Evolutionary conservation across 1,140 invertebrate genomes (phyloP).

Genomic region (Papilio helenus): DNA sequence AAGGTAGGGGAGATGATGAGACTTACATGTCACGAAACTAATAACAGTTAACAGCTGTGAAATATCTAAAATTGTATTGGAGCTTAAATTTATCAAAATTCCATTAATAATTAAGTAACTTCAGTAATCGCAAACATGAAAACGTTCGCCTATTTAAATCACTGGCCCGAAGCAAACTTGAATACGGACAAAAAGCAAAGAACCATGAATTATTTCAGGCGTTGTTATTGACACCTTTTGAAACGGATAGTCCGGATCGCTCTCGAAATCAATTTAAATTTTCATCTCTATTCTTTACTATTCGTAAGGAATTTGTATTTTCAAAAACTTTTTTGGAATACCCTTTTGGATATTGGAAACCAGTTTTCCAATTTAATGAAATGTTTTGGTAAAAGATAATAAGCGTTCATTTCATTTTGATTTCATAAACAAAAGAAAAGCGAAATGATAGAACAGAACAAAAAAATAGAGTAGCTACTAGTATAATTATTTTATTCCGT

Average conservation of each 20-base stretch:
- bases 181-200: slow-evolving; percentile 21
- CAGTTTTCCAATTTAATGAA: too few species aligned
- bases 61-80: not conserved
- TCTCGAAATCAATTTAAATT: not conserved
- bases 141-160: slow-evolving; percentile 7
- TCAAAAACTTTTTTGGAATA: not conserved
- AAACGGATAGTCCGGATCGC: not conserved
- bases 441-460: too few species aligned
- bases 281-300: slow-evolving; percentile 13
- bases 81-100: slow-evolving; percentile 3
- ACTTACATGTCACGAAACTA: too few species aligned
- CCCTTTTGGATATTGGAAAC: too few species aligned
- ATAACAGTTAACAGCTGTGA: too few species aligned
- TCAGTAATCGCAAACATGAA: not conserved
- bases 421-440: too few species aligned
- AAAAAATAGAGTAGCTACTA: too few species aligned
- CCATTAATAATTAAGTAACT: slow-evolving; percentile 3
- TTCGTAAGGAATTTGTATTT: not conserved
- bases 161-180: not conserved
- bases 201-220: slow-evolving; percentile 20
- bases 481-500: too few species aligned
- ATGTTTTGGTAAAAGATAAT: too few species aligned
- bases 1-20: too few species aligned
- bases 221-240: slow-evolving; percentile 25
- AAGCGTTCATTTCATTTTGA: too few species aligned